Evolutionary conservation across 1,140 invertebrate species (phyloP).

Genomic region (Portunus trituberculatus): DNA sequence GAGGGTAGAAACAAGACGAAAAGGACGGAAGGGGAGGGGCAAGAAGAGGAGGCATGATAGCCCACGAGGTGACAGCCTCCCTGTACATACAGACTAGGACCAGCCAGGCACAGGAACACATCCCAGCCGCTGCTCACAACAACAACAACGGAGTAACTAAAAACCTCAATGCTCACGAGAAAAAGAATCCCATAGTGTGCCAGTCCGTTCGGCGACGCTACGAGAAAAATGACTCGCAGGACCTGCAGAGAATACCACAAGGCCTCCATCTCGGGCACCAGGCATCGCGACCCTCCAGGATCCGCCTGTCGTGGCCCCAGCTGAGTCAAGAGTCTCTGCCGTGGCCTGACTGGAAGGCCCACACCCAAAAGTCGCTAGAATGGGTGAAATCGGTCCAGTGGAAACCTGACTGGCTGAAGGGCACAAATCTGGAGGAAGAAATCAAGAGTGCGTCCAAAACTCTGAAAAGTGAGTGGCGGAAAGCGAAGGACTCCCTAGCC

Average conservation of each 20-base stretch:
- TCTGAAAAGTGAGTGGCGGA: conserved; percentile 53
- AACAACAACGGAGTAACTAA: conserved; percentile 53
- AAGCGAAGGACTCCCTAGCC: not conserved
- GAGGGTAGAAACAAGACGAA: not conserved
- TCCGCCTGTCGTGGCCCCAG: not conserved
- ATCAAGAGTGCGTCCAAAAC: not conserved
- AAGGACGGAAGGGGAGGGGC: not conserved
- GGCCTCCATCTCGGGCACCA: not conserved
- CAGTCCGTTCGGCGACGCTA: not conserved
- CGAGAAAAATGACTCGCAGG: not conserved
- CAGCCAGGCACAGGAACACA: conserved; percentile 36
- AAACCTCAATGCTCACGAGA: not conserved
- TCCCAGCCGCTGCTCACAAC: not conserved
- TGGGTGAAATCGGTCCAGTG: conserved; percentile 34
- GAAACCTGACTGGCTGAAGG: conserved; percentile 57
- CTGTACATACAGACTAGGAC: conserved; percentile 65
- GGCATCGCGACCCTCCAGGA: not conserved
- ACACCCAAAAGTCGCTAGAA: conserved; percentile 36
- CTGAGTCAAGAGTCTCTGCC: not conserved
- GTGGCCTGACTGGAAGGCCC: conserved; percentile 46
- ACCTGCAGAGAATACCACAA: not conserved
- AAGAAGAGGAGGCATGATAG: conserved; percentile 53
- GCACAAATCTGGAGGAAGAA: not conserved
- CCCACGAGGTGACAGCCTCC: conserved; percentile 57
- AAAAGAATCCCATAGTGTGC: not conserved